Base-by-base conservation (phyloP, 53 echinoderm and acorn worm species). In the Crossaster papposus region DNA sequence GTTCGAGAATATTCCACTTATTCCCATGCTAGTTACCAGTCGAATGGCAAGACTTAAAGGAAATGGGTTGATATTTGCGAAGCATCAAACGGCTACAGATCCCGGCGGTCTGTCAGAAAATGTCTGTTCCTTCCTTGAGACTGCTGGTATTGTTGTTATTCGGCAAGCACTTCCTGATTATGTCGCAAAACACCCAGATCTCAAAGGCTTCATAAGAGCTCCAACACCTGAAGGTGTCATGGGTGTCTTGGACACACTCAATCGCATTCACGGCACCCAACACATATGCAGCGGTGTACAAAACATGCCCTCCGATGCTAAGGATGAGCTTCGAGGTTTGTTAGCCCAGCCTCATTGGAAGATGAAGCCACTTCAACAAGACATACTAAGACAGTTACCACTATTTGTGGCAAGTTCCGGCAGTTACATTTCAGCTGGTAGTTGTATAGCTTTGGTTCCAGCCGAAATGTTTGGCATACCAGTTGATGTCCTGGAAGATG, bases 51-150 rank as follows among this genome's bases (percentile, higher is more conserved):
- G 79, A 37, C 32, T 91, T 14, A 28, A 79, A 34, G 53, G 53
- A 32, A 83, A 70, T 23, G n/a, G 75, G 36, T 22, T 73, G n/a
- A 63, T 91, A 23, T 74, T 74, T 74, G 30, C 28, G 31, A 35
- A 64, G 33, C 29, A 17, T 23, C 33, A 7, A 74, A 20, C 68
- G 24, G 22, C 34, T 23, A 20, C 51, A 23, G 26, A n/a, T 29
- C 2, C 77, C 62, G 33, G 20, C 2, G 31, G 75, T 54, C 51
- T 90, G 18, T 50, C 90, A 18, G 83, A 62, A 11, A 23, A 38
- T 33, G 62, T 89, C 23, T 88, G 89, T 51, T 54, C 73, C 22
- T 89, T 81, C 28, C 75, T 92, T 36, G 81, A 81, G 51, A 50
- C 33, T 4, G 26, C 89, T 51, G 89, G 83, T 1, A 77, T 74